Conservation (phyloP, 2,113 vertebrate species). For the Barnardius zonarius region DNA sequence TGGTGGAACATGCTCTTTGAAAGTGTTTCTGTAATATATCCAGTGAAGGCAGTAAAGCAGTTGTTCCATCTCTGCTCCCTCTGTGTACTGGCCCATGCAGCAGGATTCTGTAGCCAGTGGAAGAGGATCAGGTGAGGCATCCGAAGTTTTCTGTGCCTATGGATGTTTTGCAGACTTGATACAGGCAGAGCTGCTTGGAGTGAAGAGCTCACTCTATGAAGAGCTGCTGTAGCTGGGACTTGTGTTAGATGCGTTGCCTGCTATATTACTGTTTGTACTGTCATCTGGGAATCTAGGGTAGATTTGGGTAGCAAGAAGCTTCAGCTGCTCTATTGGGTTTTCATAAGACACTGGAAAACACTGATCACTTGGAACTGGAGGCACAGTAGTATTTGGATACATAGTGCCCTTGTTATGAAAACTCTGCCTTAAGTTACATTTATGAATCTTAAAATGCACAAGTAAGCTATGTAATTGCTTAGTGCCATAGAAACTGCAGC, state of each 20-base stretch:
- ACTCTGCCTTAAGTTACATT: background rate
- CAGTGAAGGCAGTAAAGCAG: background rate
- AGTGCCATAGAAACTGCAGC: background rate
- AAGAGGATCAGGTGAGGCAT: background rate
- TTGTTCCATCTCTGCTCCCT: background rate
- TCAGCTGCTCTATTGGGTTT: background rate
- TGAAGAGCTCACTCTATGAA: background rate
- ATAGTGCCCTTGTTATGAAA: background rate
- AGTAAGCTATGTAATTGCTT: background rate
- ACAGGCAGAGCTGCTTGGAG: background rate
- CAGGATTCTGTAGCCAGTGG: background rate
- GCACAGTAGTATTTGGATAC: background rate
- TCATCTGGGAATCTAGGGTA: background rate
- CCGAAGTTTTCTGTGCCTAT: background rate
- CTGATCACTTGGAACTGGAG: background rate
- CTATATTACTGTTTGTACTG: background rate
- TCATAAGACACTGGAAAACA: background rate
- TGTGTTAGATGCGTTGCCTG: background rate
- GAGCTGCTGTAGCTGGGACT: background rate
- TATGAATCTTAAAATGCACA: background rate
- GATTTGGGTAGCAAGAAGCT: background rate
- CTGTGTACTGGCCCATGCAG: rapidly evolving
- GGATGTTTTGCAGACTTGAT: background rate
- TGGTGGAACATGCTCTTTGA: background rate
- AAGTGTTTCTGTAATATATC: background rate